Evolutionary conservation across 2,113 vertebrate species (phyloP).

Genomic region (Rhizomys pruinosus): DNA sequence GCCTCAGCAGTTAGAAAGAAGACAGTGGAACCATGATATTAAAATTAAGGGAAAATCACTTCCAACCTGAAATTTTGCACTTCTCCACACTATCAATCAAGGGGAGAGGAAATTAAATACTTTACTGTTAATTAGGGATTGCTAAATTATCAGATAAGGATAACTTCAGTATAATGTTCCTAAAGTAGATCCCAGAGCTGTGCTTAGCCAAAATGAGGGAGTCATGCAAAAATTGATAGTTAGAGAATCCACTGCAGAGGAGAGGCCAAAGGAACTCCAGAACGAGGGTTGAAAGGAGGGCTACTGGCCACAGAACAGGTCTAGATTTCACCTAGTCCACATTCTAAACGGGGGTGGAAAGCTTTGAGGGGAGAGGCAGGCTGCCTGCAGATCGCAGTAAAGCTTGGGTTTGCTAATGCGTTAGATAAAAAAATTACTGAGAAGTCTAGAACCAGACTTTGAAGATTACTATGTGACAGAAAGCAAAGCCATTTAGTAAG

Average conservation of each 20-base stretch:
- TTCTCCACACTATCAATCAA: background rate
- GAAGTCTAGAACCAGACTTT: background rate
- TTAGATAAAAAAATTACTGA: background rate
- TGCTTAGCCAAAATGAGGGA: background rate
- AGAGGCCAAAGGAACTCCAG: background rate
- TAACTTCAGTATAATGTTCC: background rate
- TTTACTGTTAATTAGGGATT: background rate
- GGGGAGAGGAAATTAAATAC: background rate
- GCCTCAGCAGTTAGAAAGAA: background rate
- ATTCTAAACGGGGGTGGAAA: background rate
- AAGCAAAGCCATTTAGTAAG: background rate
- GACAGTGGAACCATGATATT: background rate
- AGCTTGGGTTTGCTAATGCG: background rate
- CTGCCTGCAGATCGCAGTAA: background rate
- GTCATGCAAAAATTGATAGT: background rate
- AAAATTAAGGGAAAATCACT: background rate
- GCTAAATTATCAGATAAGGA: constrained; percentile 26
- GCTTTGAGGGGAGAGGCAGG: too few species aligned
- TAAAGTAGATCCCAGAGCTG: background rate
- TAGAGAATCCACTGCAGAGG: background rate
- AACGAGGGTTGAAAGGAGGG: background rate
- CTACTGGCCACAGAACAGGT: background rate
- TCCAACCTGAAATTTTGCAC: background rate
- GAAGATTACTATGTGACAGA: background rate
- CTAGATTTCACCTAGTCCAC: background rate